Evolutionary conservation across 2,797 vertebrate species (phyloP), one percentile per base, ranked within the genome.

Genomic region (Alfaro cultratus): DNA sequence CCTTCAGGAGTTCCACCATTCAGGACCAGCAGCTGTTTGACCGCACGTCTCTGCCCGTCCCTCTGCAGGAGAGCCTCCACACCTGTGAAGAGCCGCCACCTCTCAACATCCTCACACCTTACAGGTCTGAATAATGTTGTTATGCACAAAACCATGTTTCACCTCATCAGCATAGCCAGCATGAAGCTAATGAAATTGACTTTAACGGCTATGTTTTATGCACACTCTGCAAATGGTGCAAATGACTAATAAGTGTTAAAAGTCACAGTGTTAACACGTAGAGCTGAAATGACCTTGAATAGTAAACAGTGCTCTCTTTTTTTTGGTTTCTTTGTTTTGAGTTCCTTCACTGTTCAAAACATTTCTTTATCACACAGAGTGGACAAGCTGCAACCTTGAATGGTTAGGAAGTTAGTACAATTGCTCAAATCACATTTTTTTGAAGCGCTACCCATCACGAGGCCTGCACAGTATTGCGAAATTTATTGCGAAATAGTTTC

Each of bases 1-100:
- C 98, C 39, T 99, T 99, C 94, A 96, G 97, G 90, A 99, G 98
- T 90, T 99, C 97, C 73, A 99, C 97, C 23, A 96, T 96, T 93
- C 98, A 99, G 93, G 98, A 99, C 94, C 98, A 99, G 73, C 98
- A 99, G 94, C 95, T 99, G 84, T 99, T 99, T 75, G 97, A 99
- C 89, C 97, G 98, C 79, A 96, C 93, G 91, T 98, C 97, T 64
- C 95, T 99, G 90, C 98, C 98, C 64, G 94, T 99, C 92, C 98
- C 98, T 0, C 93, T 99, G 93, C 97, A 98, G 93, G 98, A 99
- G 92, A 99, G 97, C 1, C 99, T 97, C 0, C 96, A 98, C 84
- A 95, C 97, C 77, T 99, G 98, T 92, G 98, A 99, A 84, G 96
- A 98, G 87, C 98, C 98, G 16, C 98, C 98, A 2, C 98, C 98